A percentile compares a stretch with the other conserved stretches of the same genome.
phyloP scores from a whole-genome alignment of 2,888 invertebrate species.

The Schizotus pectinicornis region DNA sequence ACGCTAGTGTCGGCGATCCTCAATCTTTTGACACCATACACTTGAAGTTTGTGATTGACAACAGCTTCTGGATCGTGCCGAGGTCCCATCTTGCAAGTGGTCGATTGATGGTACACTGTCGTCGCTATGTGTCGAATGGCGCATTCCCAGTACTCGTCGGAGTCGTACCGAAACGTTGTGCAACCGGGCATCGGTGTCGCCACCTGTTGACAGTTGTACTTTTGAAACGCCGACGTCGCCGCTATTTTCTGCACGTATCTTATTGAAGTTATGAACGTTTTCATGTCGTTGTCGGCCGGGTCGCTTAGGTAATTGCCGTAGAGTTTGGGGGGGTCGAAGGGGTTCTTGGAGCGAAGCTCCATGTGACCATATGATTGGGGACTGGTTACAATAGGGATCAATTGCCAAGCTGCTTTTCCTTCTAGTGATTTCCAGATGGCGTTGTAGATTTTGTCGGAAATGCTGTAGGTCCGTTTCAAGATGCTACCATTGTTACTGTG shows the following conservation, averaged over 20 bases:
- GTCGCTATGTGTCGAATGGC: constrained; percentile 58
- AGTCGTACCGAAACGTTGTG: constrained; percentile 60
- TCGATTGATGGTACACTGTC: constrained; percentile 68
- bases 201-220: constrained; percentile 62
- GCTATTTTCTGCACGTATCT: constrained; percentile 61
- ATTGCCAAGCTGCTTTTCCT: constrained; percentile 43
- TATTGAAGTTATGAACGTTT: constrained; percentile 53
- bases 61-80: constrained; percentile 61
- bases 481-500: constrained; percentile 46
- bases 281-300: constrained; percentile 60
- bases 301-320: constrained; percentile 81
- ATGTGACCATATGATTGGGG: constrained; percentile 75
- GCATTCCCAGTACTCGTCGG: constrained; percentile 74
- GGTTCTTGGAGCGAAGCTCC: constrained; percentile 72
- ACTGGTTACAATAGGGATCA: constrained; percentile 61
- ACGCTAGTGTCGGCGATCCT: constrained; percentile 74
- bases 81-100: constrained; percentile 75
- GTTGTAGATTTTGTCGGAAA: constrained; percentile 64
- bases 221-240: constrained; percentile 60
- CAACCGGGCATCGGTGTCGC: constrained; percentile 64
- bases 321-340: constrained; percentile 72
- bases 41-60: constrained; percentile 58
- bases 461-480: constrained; percentile 58
- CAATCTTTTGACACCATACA: constrained; percentile 66
- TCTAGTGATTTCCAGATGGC: constrained; percentile 64